Percentiles rank a stretch among this genome's conserved stretches.
phyloP scores from a whole-genome alignment of 1,140 invertebrate species.

The Goniozus legneri region DNA sequence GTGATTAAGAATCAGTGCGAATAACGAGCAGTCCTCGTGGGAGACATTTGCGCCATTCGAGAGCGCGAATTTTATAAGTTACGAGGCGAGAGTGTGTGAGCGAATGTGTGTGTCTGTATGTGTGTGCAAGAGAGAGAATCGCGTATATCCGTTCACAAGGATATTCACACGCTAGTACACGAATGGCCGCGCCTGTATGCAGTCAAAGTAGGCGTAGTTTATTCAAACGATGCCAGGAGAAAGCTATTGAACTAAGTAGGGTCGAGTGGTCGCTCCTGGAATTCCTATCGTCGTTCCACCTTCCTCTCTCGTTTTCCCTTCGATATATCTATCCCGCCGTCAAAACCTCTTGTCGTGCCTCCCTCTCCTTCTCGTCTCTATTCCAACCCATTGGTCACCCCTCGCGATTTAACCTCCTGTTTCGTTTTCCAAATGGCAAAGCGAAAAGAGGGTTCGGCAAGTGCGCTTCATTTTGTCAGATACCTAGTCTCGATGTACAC shows the following conservation, averaged over 20 bases:
- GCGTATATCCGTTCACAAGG: too few species aligned
- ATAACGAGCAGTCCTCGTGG: neutral
- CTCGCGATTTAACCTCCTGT: slow-evolving; percentile 44
- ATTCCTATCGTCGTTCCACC: slow-evolving; percentile 10
- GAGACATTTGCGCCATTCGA: slow-evolving; percentile 5
- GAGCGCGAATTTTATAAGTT: neutral
- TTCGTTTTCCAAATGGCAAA: slow-evolving; percentile 38
- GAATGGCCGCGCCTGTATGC: too few species aligned
- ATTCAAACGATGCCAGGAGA: slow-evolving; percentile 47
- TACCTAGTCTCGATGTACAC: slow-evolving; percentile 20
- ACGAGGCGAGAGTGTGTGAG: slow-evolving; percentile 10
- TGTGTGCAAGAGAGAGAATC: too few species aligned
- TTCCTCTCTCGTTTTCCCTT: slow-evolving; percentile 18
- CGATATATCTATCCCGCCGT: neutral
- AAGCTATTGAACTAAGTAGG: slow-evolving; percentile 51
- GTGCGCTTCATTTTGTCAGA: slow-evolving; percentile 32
- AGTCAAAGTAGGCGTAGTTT: slow-evolving; percentile 44
- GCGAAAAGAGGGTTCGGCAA: slow-evolving; percentile 19
- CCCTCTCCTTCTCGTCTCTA: slow-evolving; percentile 14
- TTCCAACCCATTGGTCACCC: slow-evolving; percentile 43
- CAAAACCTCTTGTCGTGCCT: neutral
- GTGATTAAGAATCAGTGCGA: slow-evolving; percentile 6
- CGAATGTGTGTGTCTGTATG: slow-evolving; percentile 14
- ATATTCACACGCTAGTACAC: too few species aligned
- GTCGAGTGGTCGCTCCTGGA: slow-evolving; percentile 37